phyloP scores from a whole-genome alignment of 2,797 vertebrate genomes.

The Acanthurus tractus region DNA sequence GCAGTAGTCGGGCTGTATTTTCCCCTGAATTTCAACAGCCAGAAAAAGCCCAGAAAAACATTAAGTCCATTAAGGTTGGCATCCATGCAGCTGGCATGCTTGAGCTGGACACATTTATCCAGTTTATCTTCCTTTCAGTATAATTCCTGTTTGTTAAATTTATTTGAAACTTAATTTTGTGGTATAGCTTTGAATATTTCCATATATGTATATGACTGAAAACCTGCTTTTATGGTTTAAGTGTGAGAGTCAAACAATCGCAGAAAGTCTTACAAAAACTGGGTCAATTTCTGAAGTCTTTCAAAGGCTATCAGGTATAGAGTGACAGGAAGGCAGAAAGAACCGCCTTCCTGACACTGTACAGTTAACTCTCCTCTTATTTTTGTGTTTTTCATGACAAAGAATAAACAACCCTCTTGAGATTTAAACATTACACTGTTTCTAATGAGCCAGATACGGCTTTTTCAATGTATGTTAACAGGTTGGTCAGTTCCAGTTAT shows the following conservation, averaged over 20 bases:
- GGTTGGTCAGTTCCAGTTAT: too few species aligned
- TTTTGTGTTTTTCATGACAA: not conserved
- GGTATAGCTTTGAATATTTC: conserved; percentile 1
- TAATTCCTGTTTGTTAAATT: not conserved
- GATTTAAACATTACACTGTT: too few species aligned
- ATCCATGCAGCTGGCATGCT: conserved; percentile 8
- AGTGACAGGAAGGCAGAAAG: conserved; percentile 20
- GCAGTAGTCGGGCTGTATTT: conserved; percentile 8
- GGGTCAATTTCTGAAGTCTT: conserved; percentile 14
- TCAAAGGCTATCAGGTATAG: conserved; percentile 33
- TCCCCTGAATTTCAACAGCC: conserved; percentile 6
- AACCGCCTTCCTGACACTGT: too few species aligned
- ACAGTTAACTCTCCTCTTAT: not conserved
- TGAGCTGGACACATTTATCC: not conserved
- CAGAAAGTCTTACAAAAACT: conserved; percentile 24
- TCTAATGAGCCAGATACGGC: too few species aligned
- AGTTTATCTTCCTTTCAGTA: not conserved
- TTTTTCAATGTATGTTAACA: too few species aligned
- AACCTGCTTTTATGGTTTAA: not conserved
- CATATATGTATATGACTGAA: not conserved
- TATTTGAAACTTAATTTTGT: conserved; percentile 11
- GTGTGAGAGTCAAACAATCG: conserved; percentile 39
- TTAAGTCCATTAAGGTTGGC: not conserved
- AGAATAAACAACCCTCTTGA: too few species aligned
- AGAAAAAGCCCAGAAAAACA: not conserved